Conservation (phyloP, 2,888 invertebrate species). For the Habrosyne pyritoides region DNA sequence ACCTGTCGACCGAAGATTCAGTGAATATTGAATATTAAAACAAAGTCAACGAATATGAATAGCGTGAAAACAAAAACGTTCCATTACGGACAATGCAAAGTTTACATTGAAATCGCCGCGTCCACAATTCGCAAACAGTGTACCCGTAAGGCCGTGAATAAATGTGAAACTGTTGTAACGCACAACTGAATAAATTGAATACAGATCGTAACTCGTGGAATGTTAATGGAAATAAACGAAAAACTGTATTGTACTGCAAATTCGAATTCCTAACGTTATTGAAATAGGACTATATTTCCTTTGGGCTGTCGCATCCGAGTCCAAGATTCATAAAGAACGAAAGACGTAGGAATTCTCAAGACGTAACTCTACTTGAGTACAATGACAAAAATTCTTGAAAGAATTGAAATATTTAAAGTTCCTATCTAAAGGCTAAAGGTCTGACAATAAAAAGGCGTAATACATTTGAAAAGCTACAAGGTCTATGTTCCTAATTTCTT, state of each 20-base stretch:
- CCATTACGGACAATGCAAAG: conserved; percentile 33
- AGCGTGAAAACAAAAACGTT: conserved; percentile 35
- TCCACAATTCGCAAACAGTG: conserved; percentile 33
- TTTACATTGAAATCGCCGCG: conserved; percentile 42
- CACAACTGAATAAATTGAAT: conserved; percentile 54
- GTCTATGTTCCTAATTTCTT: no score
- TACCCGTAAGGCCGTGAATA: conserved; percentile 33
- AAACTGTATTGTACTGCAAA: conserved; percentile 52
- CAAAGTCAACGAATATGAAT: conserved; percentile 3
- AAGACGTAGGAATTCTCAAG: conserved; percentile 25
- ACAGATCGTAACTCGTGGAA: conserved; percentile 55
- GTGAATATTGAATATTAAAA: not conserved
- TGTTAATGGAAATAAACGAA: conserved; percentile 62
- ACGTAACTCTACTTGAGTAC: conserved; percentile 26
- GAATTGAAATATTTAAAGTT: conserved; percentile 10
- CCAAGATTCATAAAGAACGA: conserved; percentile 28
- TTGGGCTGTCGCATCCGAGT: conserved; percentile 15
- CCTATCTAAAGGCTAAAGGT: not conserved
- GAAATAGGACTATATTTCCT: conserved; percentile 47
- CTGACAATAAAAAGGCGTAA: not conserved
- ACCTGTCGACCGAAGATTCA: not conserved
- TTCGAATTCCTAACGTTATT: conserved; percentile 53
- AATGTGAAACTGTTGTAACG: conserved; percentile 48
- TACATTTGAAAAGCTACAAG: not conserved
- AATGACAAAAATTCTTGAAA: conserved; percentile 25